Evolutionary conservation across 2,113 vertebrate genomes (phyloP).

Genomic region (Zeus faber): DNA sequence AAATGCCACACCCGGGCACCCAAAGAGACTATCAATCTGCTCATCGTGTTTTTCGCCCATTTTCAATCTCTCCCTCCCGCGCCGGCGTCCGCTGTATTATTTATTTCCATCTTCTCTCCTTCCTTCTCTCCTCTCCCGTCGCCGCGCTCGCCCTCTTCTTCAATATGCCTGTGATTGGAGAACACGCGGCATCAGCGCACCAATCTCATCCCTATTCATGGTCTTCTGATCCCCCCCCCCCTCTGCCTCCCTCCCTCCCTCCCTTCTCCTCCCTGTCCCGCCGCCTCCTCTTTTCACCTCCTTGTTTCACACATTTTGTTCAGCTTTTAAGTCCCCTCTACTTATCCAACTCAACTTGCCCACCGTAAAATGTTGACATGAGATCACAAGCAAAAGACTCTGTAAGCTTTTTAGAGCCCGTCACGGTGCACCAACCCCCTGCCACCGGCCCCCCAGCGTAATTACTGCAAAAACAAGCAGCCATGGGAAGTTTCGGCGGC

Average conservation of each 20-base stretch:
- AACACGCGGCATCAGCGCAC: slow-evolving; percentile 27
- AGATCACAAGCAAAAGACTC: slow-evolving; percentile 48
- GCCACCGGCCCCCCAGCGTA: slow-evolving; percentile 25
- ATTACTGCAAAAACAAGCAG: slow-evolving; percentile 70
- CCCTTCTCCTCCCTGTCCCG: neutral
- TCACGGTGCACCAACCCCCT: slow-evolving; percentile 42
- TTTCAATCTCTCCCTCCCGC: slow-evolving; percentile 36
- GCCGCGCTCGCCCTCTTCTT: slow-evolving; percentile 20
- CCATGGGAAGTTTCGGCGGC: slow-evolving; percentile 55
- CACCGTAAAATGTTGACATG: slow-evolving; percentile 45
- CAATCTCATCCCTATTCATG: slow-evolving; percentile 56
- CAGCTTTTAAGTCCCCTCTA: slow-evolving; percentile 41
- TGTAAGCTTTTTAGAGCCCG: slow-evolving; percentile 57
- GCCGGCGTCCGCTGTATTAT: slow-evolving; percentile 14
- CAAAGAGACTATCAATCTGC: slow-evolving; percentile 18
- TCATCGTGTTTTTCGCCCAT: slow-evolving; percentile 31
- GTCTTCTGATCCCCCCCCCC: neutral
- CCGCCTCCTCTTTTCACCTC: slow-evolving; percentile 28
- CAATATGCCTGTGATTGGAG: slow-evolving; percentile 40
- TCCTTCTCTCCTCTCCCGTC: slow-evolving; percentile 34
- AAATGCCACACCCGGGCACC: neutral
- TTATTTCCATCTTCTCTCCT: slow-evolving; percentile 23
- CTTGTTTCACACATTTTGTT: slow-evolving; percentile 53
- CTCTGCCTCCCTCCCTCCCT: neutral
- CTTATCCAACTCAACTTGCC: slow-evolving; percentile 19